A percentile compares a stretch with the other conserved stretches of the same genome.
These are phyloP conservation scores for Himalopsyche anomala DNA, from an alignment of 2,888 invertebrate genomes.

Conservation along the genomic window DNA sequence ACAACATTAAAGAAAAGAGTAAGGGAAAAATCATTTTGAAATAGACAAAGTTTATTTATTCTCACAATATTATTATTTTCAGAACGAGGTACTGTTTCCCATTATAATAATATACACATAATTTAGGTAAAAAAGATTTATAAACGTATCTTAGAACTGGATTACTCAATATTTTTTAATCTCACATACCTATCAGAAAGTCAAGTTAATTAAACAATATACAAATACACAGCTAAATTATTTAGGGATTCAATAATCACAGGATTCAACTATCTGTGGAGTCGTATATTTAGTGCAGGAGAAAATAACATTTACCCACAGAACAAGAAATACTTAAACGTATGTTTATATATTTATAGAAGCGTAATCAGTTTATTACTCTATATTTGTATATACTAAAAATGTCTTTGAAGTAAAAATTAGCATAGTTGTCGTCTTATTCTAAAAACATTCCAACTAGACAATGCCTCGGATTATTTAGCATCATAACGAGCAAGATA, in stretches of 20 bases:
- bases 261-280: constrained; percentile 19
- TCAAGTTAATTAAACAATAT: constrained; percentile 33
- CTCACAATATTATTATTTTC: constrained; percentile 9
- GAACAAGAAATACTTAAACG: constrained; percentile 48
- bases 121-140: constrained; percentile 42
- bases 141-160: constrained; percentile 21
- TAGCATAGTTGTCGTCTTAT: background rate
- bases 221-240: constrained; percentile 21
- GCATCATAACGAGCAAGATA: background rate
- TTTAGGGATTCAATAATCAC: constrained; percentile 41
- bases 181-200: constrained; percentile 24
- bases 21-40: constrained; percentile 36
- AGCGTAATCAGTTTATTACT: constrained; percentile 54
- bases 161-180: constrained; percentile 39
- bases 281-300: constrained; percentile 8
- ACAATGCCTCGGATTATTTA: background rate
- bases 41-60: constrained; percentile 13
- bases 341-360: constrained; percentile 49
- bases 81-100: constrained; percentile 32
- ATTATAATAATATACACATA: constrained; percentile 10
- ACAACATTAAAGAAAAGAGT: background rate
- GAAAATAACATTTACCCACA: constrained; percentile 43
- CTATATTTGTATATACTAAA: constrained; percentile 45
- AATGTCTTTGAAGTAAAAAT: constrained; percentile 50
- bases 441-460: background rate